Base-by-base conservation (phyloP, 1,140 invertebrate species). In the Leptopilina boulardi region DNA sequence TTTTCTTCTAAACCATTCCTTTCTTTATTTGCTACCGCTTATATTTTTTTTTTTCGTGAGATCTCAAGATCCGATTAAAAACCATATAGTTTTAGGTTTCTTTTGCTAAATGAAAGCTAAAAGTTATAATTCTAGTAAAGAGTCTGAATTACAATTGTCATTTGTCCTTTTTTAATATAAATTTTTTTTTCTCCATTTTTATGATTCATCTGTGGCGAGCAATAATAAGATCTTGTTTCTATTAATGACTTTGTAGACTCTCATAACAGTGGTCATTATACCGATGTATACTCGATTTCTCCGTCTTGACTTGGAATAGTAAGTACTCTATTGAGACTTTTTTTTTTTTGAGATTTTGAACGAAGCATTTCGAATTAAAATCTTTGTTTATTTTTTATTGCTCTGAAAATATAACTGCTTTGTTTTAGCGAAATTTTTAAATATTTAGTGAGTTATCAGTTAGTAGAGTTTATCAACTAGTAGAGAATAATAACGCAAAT, bases 11-110 rank as follows among this genome's bases (percentile, higher is more conserved):
- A n/a, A n/a, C n/a, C 11, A 44, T 76, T 84, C 82, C 74, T 77
- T 78, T 66, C 47, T 80, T 70, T 76, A 44, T 21, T 23, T 56
- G 3, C 38, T 54, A 42, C 8, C 42, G 0, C 10, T 34, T 79
- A n/a, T n/a, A n/a, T n/a, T n/a, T n/a, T n/a, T n/a, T n/a, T n/a
- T n/a, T n/a, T 84, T 84, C 71, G 74, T 77, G 15, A 87, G 87
- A 88, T 89, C 82, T 73, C 80, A 77, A 73, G 73, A 56, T 34
- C 79, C 80, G 87, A 88, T 88, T 88, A n/a, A n/a, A n/a, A n/a
- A n/a, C n/a, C n/a, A n/a, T n/a, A n/a, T n/a, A n/a, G 82, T 80
- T 66, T 76, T 77, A 71, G 77, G 78, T 77, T 77, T 76, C 71
- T 77, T 81, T 70, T 76, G 78, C 42, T 75, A 74, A 79, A 74